Base-by-base conservation (phyloP, 2,888 invertebrate species). In the Andricus curvator region DNA sequence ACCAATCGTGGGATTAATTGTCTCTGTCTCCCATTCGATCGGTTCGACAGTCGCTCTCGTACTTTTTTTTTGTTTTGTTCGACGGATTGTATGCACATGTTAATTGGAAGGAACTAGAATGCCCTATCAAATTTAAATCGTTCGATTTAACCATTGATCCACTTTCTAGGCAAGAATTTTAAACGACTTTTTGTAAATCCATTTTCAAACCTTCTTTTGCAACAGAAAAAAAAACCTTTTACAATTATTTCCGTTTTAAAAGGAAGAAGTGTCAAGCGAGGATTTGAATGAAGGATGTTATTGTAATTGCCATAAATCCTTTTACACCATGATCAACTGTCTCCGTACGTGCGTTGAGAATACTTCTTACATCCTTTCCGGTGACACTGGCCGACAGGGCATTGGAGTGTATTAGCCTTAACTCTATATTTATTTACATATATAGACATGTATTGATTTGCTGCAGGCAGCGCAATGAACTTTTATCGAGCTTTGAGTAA, bases 1-100 rank as follows among this genome's bases (percentile, higher is more conserved):
- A 89, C 87, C 89, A 87, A 89, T 90, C 88, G 88, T 85, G 83
- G 89, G 89, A 90, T 90, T 90, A 90, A 90, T 90, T 89, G 89
- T 89, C 86, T 86, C 86, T 83, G 86, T 83, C 82, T 81, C 74
- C n/a, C 33, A 82, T 83, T 83, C 83, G 82, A 80, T 79, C 78
- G 64, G 68, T 82, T 80, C 66, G 33, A 67, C 67, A 76, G 76
- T 84, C 83, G 62, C 81, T 70, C 78, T 82, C n/a, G 48, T 51
- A n/a, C 74, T 66, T 67, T 82, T 82, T 88, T 87, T 86, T 81
- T 83, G 85, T 86, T 85, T 81, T 85, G 87, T 85, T 86, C 86
- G 86, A 89, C 88, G 87, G 88, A 89, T 88, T 88, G 87, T 70
- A 70, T 70, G 70, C 86, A 86, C 87, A 84, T 84, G 86, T 86